Base-by-base conservation (phyloP, 2,888 invertebrate species). In the Trimorus sp. region DNA sequence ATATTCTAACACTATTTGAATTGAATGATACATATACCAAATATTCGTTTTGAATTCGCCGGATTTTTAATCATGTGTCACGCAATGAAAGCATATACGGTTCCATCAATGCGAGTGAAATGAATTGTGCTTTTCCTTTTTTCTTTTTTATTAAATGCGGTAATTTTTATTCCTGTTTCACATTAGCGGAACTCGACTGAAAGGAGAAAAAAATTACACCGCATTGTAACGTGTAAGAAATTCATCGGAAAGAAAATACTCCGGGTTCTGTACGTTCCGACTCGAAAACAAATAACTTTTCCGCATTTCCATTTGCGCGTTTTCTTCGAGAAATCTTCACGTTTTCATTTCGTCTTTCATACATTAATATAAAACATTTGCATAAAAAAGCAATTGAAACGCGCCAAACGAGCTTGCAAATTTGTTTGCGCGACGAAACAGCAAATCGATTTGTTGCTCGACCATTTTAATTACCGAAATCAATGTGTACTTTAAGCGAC, bases 211-310 rank as follows among this genome's bases (percentile, higher is more conserved):
- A 70, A 63, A 69, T 56, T 56, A 48, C 68, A 42, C 56, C 53
- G 26, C 69, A 71, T 78, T 78, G 70, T 65, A 65, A 78, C 53
- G 51, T 59, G 65, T 68, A 70, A 63, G 58, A 77, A 77, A 77
- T 77, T 56, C 65, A 77, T 70, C 14, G 63, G 38, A 65, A 70
- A 53, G 15, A 14, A 70, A 70, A 63, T 15, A 63, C 51, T n/a
- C 58, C n/a, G 63, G 15, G 56, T 42, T 62, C 69, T 58, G 48
- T 53, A 60, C 40, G 56, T 42, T 69, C 69, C 51, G 54, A 54
- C 8, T 76, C 62, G 69, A 69, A 59, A 76, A 69, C 63, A 70
- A 70, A 77, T 77, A 69, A 77, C 69, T 70, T 70, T 56, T 69
- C 59, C 63, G 63, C 56, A 56, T 66, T 69, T 77, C 62, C 56